Evolutionary conservation across 2,888 invertebrate genomes (phyloP).

Genomic region (Dryobotodes eremita): DNA sequence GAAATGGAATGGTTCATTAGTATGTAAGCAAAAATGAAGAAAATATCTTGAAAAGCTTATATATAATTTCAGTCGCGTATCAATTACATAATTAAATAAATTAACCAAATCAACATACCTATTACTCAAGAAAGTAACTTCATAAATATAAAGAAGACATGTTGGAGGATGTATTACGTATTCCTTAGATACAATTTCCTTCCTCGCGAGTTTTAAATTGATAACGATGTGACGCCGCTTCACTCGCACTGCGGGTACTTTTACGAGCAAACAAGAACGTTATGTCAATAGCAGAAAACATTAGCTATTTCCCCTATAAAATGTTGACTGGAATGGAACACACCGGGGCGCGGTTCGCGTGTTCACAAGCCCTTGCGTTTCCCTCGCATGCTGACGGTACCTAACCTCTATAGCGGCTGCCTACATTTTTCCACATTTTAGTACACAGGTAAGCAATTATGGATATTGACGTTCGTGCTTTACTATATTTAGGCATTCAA

Average conservation of each 20-base stretch:
- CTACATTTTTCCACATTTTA: slow-evolving; percentile 78
- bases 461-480: slow-evolving; percentile 77
- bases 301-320: slow-evolving; percentile 76
- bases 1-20: not conserved
- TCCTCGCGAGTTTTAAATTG: slow-evolving; percentile 61
- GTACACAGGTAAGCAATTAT: slow-evolving; percentile 77
- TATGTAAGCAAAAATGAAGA: not conserved
- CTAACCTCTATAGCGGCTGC: slow-evolving; percentile 69
- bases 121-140: slow-evolving; percentile 19
- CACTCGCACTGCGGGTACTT: slow-evolving; percentile 59
- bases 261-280: slow-evolving; percentile 70
- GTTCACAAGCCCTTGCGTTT: slow-evolving; percentile 72
- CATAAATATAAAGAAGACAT: slow-evolving; percentile 38
- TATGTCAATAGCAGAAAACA: slow-evolving; percentile 75
- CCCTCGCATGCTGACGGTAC: slow-evolving; percentile 75
- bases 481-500: slow-evolving; percentile 69
- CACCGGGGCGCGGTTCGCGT: slow-evolving; percentile 81
- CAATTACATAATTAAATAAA: slow-evolving; percentile 28
- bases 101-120: slow-evolving; percentile 15
- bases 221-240: slow-evolving; percentile 65
- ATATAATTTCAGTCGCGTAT: slow-evolving; percentile 16
- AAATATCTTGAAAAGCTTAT: not conserved
- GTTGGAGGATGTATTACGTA: slow-evolving; percentile 41
- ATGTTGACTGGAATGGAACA: slow-evolving; percentile 64
- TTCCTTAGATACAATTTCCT: slow-evolving; percentile 62